Evolutionary conservation across 2,888 invertebrate species (phyloP), one percentile per base, ranked within the genome.

Genomic region (Drosophila subsilvestris): DNA sequence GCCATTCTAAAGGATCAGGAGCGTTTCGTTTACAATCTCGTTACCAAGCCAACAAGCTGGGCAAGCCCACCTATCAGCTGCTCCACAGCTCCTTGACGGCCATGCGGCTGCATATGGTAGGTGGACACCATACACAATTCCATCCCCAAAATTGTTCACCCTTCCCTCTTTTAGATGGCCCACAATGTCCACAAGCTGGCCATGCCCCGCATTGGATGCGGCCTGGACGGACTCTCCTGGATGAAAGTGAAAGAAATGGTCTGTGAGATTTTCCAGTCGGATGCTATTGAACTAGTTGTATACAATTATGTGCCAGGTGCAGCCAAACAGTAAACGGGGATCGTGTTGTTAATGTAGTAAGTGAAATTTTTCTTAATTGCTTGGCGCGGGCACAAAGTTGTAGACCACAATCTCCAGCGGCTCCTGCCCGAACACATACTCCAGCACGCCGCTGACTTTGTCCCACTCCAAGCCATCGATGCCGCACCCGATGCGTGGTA

Each of bases 401-500:
- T 93, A 94, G 12, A 94, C 93, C 8, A 91, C 90, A 72, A 94
- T 93, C 74, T 93, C 90, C 10, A 94, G 74, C n/a, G 91, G 88
- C 22, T 92, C 91, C 50, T 93, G 89, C 27, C 80, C 74, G 83
- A 95, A 95, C 7, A 94, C 91, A 22, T 92, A 90, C 45, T 92
- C 90, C 7, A 95, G 79, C 82, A 94, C 92, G 0, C 84, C 80
- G 67, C 92, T 93, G 0, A 95, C 95, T 29, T 92, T 91, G 1
- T 89, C 86, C 95, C 95, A 95, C 71, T 94, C 92, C 4, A 95
- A 91, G 18, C 93, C 91, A 89, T 95, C 95, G 44, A 95, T 92
- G 37, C 95, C 95, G 85, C 95, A 95, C 2, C 95, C 95, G 73
- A 95, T 94, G 63, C 92, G 91, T 0, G 95, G 95, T 88, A 95